Percentiles rank a stretch among this genome's conserved stretches.
phyloP scores from a whole-genome alignment of 2,113 vertebrate species.

The Bubo blakistoni region DNA sequence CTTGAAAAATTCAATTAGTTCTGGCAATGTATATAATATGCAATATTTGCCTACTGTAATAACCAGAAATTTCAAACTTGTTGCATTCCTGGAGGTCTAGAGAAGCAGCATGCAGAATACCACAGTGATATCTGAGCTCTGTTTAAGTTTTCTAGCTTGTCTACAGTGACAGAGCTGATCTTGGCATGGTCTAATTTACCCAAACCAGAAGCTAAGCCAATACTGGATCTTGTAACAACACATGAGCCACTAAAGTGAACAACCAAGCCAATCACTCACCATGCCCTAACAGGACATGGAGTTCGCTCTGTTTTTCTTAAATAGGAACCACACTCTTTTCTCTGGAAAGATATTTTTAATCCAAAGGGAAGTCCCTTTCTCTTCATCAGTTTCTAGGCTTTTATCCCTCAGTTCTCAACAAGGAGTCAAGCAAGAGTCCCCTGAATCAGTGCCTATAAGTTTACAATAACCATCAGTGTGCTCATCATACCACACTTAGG shows the following conservation, averaged over 20 bases:
- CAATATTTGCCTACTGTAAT: background rate
- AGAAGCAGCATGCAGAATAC: background rate
- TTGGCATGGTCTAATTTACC: background rate
- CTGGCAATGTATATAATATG: background rate
- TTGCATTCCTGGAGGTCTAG: background rate
- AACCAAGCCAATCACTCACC: background rate
- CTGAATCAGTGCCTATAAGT: background rate
- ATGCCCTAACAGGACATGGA: accelerated
- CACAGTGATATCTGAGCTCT: background rate
- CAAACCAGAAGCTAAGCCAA: background rate
- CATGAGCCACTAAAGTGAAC: background rate
- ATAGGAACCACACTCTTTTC: background rate
- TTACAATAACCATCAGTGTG: background rate
- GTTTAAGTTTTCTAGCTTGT: background rate
- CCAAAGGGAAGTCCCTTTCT: background rate
- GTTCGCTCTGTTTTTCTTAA: background rate
- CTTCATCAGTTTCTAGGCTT: background rate
- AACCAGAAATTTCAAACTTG: background rate
- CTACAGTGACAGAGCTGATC: background rate
- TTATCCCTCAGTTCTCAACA: background rate
- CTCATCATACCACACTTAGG: background rate
- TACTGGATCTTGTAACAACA: background rate
- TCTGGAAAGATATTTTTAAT: background rate
- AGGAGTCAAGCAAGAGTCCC: background rate
- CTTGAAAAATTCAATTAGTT: background rate